These are phyloP conservation scores for Agrochola circellaris DNA, from an alignment of 2,888 invertebrate genomes.

Conservation along the genomic window DNA sequence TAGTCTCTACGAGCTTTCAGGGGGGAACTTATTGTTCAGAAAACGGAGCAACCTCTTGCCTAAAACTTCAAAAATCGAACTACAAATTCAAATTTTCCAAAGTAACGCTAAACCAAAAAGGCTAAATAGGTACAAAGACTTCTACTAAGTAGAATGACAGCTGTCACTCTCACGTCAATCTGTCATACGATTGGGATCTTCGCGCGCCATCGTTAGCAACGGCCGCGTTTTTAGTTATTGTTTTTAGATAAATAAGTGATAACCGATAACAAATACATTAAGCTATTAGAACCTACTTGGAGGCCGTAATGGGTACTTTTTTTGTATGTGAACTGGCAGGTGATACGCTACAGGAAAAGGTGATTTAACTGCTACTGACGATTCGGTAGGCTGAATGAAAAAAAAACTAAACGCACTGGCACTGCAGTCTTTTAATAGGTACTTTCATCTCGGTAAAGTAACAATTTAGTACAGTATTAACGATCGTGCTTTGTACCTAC, in stretches of 20 bases:
- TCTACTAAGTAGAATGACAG: conserved; percentile 50
- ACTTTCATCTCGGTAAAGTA: neutral
- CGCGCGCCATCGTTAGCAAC: conserved; percentile 60
- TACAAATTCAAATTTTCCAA: neutral
- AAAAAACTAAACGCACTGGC: neutral
- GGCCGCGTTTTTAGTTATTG: conserved; percentile 56
- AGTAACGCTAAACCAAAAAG: conserved; percentile 39
- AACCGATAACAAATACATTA: conserved; percentile 63
- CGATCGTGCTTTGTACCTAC: neutral
- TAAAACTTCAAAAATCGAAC: neutral
- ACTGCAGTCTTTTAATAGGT: neutral
- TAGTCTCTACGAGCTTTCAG: too few relatives aligned
- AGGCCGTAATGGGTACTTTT: conserved; percentile 37
- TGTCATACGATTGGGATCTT: conserved; percentile 64
- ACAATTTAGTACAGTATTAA: neutral
- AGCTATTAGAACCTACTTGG: conserved; percentile 47
- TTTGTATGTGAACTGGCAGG: conserved; percentile 31
- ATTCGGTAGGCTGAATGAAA: neutral
- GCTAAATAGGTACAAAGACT: conserved; percentile 9
- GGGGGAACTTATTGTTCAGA: neutral
- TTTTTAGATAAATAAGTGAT: conserved; percentile 64
- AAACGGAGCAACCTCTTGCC: neutral
- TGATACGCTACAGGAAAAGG: neutral
- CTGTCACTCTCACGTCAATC: conserved; percentile 63
- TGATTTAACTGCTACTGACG: neutral